phyloP scores from a whole-genome alignment of 1,140 invertebrate species.

The Semibalanus balanoides region DNA sequence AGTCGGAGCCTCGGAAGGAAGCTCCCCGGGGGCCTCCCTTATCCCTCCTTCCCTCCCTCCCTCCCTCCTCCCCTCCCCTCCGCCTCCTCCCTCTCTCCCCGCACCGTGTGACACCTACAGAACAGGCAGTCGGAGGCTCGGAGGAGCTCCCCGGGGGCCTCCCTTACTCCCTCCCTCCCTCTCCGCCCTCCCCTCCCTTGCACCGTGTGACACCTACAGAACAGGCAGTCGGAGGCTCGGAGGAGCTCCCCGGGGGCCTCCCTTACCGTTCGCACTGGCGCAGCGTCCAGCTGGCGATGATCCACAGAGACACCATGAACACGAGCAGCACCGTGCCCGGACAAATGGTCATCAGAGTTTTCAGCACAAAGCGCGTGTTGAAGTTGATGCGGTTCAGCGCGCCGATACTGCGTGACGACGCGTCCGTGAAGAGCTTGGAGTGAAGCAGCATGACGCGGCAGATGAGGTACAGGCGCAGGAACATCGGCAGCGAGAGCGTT shows the following conservation, averaged over 20 bases:
- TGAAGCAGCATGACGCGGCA: conserved; percentile 98
- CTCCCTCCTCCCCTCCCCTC: too few relatives aligned
- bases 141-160: too few relatives aligned
- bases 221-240: neutral
- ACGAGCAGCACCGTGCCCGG: conserved; percentile 95
- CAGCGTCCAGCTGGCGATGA: conserved; percentile 97
- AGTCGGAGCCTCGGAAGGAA: too few relatives aligned
- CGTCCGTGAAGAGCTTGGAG: conserved; percentile 97
- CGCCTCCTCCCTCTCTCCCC: too few relatives aligned
- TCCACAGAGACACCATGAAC: conserved; percentile 98
- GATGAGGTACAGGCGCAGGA: conserved; percentile 95
- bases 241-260: conserved; percentile 25
- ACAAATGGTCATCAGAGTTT: conserved; percentile 99
- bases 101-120: too few relatives aligned
- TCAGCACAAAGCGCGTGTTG: conserved; percentile 97
- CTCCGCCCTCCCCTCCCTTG: neutral
- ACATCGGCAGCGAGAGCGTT: conserved; percentile 95
- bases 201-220: neutral
- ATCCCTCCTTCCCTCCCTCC: too few relatives aligned
- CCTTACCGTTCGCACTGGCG: conserved; percentile 92
- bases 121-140: too few relatives aligned
- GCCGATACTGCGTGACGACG: conserved; percentile 71
- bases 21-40: too few relatives aligned
- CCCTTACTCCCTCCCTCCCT: neutral
- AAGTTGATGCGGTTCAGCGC: conserved; percentile 99